Evolutionary conservation across 2,113 vertebrate species (phyloP).

Genomic region (Rhabdornis inornatus): DNA sequence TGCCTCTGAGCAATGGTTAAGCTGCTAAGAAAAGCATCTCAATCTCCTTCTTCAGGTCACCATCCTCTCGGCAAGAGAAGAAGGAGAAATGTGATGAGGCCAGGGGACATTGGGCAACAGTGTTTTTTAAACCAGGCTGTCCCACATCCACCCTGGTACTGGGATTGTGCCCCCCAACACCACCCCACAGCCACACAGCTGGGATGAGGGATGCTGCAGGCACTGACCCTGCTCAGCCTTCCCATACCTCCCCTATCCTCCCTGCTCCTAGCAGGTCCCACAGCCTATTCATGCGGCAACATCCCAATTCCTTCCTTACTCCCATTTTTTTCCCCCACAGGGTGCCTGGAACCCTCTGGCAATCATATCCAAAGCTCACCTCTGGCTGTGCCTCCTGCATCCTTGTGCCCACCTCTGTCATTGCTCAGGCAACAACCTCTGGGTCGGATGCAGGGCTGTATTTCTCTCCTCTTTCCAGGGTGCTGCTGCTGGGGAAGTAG

Average conservation of each 20-base stretch:
- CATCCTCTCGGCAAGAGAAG: not conserved
- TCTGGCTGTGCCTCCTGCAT: not conserved
- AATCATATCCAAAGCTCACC: not conserved
- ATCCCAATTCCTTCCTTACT: not conserved
- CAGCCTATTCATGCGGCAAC: not conserved
- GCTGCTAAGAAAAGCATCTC: not conserved
- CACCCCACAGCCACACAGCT: not conserved
- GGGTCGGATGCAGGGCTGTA: not conserved
- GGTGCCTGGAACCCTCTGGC: not conserved
- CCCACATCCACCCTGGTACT: not conserved
- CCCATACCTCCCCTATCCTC: not conserved
- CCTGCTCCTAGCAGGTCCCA: not conserved
- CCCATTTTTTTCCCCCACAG: not conserved
- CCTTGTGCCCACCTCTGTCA: not conserved
- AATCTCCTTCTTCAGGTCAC: not conserved
- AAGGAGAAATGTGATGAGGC: not conserved
- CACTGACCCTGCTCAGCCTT: not conserved
- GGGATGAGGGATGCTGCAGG: not conserved
- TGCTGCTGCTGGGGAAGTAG: not conserved
- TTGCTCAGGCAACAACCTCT: slow-evolving; percentile 66
- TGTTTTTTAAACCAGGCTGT: not conserved
- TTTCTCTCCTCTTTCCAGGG: not conserved
- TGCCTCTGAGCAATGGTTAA: not conserved
- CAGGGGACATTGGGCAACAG: rapidly evolving
- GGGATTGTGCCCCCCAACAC: rapidly evolving